Conservation (phyloP, 2,888 invertebrate species). For the Ischnus inquisitorius region DNA sequence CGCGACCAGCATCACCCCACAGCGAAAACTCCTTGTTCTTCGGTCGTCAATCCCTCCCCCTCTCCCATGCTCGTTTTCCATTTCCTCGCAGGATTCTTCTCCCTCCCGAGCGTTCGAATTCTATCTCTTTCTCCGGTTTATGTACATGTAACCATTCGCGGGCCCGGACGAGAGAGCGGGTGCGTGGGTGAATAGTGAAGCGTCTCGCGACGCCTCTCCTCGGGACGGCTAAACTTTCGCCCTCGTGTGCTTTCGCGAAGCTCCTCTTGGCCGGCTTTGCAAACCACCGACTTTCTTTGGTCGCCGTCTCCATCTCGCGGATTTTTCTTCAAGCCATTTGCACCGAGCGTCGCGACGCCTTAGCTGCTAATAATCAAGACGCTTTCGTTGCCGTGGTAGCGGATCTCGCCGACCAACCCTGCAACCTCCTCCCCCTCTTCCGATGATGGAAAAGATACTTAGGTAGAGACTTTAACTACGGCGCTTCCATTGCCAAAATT, state of each 20-base stretch:
- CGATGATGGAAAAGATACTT: slow-evolving; percentile 13
- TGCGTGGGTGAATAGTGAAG: not conserved
- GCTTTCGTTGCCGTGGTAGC: slow-evolving; percentile 47
- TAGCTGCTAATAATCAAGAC: slow-evolving; percentile 80
- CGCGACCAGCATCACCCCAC: slow-evolving; percentile 40
- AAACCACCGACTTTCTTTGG: slow-evolving; percentile 41
- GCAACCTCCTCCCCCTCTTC: not conserved
- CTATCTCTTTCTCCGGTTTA: not conserved
- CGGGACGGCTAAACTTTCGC: slow-evolving; percentile 37
- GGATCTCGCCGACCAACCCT: no score
- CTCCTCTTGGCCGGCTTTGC: not conserved
- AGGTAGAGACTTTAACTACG: not conserved
- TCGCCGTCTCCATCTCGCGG: slow-evolving; percentile 83
- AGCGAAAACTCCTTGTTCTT: slow-evolving; percentile 34
- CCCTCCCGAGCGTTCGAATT: not conserved
- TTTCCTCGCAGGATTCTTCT: slow-evolving; percentile 5
- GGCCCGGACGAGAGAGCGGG: not conserved
- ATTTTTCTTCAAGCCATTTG: slow-evolving; percentile 80
- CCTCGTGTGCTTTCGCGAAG: slow-evolving; percentile 24
- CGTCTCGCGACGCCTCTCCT: slow-evolving; percentile 21
- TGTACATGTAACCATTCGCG: slow-evolving; percentile 7
- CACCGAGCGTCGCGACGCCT: slow-evolving; percentile 81
- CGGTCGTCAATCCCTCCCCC: slow-evolving; percentile 46
- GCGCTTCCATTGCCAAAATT: not conserved
- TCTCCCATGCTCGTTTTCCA: slow-evolving; percentile 45